A percentile compares a stretch with the other conserved stretches of the same genome.
These are phyloP conservation scores for Ranitomeya variabilis DNA, from an alignment of 2,113 vertebrate genomes.

Conservation along the genomic window DNA sequence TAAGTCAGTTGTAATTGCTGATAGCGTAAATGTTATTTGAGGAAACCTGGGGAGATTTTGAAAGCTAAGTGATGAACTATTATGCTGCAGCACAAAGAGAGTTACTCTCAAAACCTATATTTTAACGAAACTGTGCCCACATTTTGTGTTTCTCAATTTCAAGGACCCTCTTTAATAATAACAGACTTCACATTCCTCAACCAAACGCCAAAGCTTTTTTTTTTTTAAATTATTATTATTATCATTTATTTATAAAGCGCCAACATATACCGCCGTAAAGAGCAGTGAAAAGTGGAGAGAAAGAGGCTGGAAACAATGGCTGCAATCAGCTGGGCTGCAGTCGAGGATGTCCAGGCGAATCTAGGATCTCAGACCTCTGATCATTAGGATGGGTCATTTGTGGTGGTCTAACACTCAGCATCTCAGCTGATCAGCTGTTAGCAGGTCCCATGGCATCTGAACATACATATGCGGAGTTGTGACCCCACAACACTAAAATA, in stretches of 20 bases:
- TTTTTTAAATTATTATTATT: slow-evolving; percentile 24
- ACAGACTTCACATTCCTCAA: slow-evolving; percentile 18
- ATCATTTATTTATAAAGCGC: slow-evolving; percentile 35
- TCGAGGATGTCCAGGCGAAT: not conserved
- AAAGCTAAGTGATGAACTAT: slow-evolving; percentile 50
- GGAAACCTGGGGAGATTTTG: slow-evolving; percentile 39
- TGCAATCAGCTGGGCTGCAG: not conserved
- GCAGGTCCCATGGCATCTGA: no score
- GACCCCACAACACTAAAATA: no score
- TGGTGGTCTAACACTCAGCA: no score
- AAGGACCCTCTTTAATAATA: slow-evolving; percentile 41
- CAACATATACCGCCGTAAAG: slow-evolving; percentile 17
- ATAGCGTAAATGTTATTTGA: slow-evolving; percentile 46
- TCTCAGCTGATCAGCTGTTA: no score
- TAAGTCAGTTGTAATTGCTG: slow-evolving; percentile 34
- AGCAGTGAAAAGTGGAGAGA: not conserved
- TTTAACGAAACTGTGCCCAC: slow-evolving; percentile 29
- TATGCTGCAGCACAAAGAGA: slow-evolving; percentile 44
- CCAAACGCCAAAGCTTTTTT: not conserved
- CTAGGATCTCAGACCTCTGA: not conserved
- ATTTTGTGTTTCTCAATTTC: slow-evolving; percentile 26
- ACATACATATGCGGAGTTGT: no score
- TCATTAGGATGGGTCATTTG: no score
- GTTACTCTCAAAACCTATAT: slow-evolving; percentile 45
- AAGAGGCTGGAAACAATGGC: slow-evolving; percentile 9